Base-by-base conservation (phyloP, 2,888 invertebrate species). In the Formica aserva region DNA sequence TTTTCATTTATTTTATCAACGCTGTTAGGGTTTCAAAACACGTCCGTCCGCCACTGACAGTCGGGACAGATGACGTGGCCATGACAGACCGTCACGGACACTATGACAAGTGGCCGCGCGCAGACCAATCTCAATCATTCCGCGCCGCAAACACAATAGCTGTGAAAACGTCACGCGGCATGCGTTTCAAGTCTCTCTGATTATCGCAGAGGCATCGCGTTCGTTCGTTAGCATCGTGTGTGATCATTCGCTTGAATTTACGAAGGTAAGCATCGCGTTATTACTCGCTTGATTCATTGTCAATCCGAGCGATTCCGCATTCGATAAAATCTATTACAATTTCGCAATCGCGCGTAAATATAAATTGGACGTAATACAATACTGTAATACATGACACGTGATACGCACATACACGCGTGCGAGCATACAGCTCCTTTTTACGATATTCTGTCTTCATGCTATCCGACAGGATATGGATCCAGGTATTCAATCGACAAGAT, bases 401-500 rank as follows among this genome's bases (percentile, higher is more conserved):
- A 82, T 60, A 57, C 60, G 52, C 48, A 52, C 32, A 48, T 15
- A 55, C 84, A 52, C 9, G 32, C 41, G 60, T 29, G 69, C 35
- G 22, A 5, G 26, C 75, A 84, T n/a, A 18, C 18, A 52, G n/a
- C 48, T 6, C n/a, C 8, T 80, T 66, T 78, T 89, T 32, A 88
- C 65, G 15, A 83, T 86, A 72, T 83, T 74, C 83, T 85, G 86
- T 88, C 63, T 90, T 87, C 82, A 84, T 85, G 92, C 92, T 75
- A 89, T 90, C 65, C 85, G 35, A 84, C 87, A 90, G 77, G 76
- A 89, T 62, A 93, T 93, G 93, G 93, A 93, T 88, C 89, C 93
- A 93, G 93, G 93, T 93, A 93, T 86, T 87, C 87, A 55, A 1
- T 26, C 5, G 13, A 74, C 11, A 0, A 45, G 18, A 38, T 77